phyloP scores from a whole-genome alignment of 2,113 vertebrate genomes.

The Argyrosomus japonicus region DNA sequence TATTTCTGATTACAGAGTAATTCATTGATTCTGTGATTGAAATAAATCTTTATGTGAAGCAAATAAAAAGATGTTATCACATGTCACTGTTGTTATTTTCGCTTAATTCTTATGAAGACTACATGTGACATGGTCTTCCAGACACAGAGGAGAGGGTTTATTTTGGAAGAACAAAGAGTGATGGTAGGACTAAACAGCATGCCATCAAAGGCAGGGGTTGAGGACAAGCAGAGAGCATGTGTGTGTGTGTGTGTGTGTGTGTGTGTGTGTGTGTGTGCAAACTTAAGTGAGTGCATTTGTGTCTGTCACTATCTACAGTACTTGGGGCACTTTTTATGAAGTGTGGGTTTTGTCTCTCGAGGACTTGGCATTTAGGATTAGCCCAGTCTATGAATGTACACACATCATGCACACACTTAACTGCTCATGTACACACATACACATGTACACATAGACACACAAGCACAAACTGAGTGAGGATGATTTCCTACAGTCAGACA shows the following conservation, averaged over 20 bases:
- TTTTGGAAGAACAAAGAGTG: conserved; percentile 71
- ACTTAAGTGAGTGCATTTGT: conserved; percentile 5
- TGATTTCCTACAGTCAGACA: conserved; percentile 10
- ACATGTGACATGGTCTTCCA: conserved; percentile 9
- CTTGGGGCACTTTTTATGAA: conserved; percentile 7
- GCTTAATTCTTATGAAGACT: neutral
- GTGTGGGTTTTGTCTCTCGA: conserved; percentile 6
- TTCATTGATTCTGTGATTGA: neutral
- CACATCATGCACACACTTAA: neutral
- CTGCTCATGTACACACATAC: neutral
- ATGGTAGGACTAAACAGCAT: conserved; percentile 51
- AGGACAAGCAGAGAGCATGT: conserved; percentile 47
- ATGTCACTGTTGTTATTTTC: neutral
- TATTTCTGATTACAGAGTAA: neutral
- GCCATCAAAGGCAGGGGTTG: conserved; percentile 59
- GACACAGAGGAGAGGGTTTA: conserved; percentile 59
- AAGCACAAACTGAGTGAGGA: too few relatives aligned
- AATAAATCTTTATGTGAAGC: neutral
- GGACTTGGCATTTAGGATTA: conserved; percentile 36
- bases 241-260: neutral
- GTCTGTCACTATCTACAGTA: conserved; percentile 34
- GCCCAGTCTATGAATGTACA: neutral
- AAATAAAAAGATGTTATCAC: neutral
- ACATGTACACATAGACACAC: neutral
- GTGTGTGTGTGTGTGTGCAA: neutral